These are phyloP conservation scores for Brachyhypopomus occidentalis DNA, from an alignment of 2,113 vertebrate species.

Conservation along the genomic window DNA sequence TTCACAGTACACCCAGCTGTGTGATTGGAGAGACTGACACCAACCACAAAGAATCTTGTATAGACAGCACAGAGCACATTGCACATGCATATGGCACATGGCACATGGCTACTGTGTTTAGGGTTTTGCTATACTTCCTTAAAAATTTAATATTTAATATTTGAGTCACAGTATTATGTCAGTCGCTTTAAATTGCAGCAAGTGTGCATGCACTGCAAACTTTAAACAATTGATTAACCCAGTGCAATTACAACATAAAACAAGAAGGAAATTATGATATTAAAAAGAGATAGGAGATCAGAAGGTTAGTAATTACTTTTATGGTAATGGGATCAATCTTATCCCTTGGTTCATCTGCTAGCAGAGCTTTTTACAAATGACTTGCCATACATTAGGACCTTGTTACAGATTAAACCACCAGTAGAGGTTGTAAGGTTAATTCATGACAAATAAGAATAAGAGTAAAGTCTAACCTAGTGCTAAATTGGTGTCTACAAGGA, in stretches of 20 bases:
- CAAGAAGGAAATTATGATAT: background rate
- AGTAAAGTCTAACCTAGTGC: background rate
- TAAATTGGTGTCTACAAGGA: background rate
- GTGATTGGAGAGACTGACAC: background rate
- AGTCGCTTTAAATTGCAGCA: background rate
- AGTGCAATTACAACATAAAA: background rate
- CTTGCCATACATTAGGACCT: background rate
- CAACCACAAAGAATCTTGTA: background rate
- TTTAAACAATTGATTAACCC: background rate
- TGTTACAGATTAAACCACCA: background rate
- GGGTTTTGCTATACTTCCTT: background rate
- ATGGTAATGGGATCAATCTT: background rate
- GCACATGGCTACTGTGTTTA: constrained; percentile 3
- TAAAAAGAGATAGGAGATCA: constrained; percentile 1
- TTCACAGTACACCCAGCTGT: background rate
- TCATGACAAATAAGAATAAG: background rate
- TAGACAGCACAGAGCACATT: too few species aligned
- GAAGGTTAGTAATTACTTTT: constrained; percentile 3
- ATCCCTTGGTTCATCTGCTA: background rate
- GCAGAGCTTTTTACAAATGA: background rate
- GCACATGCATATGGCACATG: background rate
- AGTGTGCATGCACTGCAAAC: background rate
- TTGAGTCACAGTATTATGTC: background rate
- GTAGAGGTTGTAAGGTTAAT: background rate
- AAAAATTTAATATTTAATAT: too few species aligned